Base-by-base conservation (phyloP, 1,140 invertebrate species). In the Drosophila serrata region DNA sequence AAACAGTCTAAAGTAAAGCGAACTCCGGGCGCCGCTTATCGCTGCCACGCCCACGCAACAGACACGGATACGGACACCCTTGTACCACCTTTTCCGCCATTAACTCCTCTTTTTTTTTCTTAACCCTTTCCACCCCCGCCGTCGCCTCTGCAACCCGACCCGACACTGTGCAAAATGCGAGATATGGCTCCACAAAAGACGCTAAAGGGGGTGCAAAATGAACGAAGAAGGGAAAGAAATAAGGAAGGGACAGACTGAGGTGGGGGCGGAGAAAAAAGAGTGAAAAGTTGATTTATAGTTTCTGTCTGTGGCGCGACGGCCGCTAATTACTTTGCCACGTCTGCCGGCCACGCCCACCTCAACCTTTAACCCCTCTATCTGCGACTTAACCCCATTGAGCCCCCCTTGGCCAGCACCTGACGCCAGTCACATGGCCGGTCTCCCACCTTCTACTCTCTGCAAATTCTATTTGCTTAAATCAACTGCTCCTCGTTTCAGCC, bases 301-400 rank as follows among this genome's bases (percentile, higher is more conserved):
- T 80, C 84, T 88, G 84, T 88, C 85, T 75, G 58, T 87, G 79
- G 82, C 78, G 72, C 78, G 55, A 57, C 79, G 81, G 65, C 85
- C 81, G 84, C 81, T 88, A 88, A 88, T 88, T 88, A 88, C 84
- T 88, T 88, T 88, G 85, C 81, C 85, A 90, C 84, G 84, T 84
- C 85, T 75, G 56, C 59, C 64, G 49, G 64, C 84, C 70, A 87
- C 84, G 84, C 82, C 82, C 67, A 55, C 46, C 53, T 51, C 33
- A 48, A 75, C 46, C 42, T 27, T 42, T 60, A 17, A 15, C 33
- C 56, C 35, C 37, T 58, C 39, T 27, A 40, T 27, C 48, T 31
- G 22, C 27, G 39, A 27, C 37, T 42, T 45, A 48, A 40, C 35
- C 33, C 74, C 49, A 3, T 37, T n/a, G 51, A 24, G 51, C 31